These are phyloP conservation scores for Sprattus sprattus DNA, from an alignment of 2,113 vertebrate species.

Conservation along the genomic window DNA sequence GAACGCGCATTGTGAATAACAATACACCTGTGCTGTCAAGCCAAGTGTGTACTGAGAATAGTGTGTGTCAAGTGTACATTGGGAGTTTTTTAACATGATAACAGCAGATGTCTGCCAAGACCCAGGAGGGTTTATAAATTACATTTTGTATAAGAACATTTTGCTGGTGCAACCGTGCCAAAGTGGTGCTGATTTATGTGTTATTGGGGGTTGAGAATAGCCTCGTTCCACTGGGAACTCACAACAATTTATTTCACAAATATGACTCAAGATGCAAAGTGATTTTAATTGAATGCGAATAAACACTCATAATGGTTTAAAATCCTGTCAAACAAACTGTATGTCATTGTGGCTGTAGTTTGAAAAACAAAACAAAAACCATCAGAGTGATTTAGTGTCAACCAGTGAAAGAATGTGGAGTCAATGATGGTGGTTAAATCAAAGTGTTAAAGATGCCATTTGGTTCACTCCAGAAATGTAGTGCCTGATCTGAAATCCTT, in stretches of 20 bases:
- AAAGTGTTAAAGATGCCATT: background rate
- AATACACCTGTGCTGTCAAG: background rate
- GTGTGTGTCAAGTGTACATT: background rate
- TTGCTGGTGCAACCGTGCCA: background rate
- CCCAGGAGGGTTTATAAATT: background rate
- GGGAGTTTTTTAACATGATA: background rate
- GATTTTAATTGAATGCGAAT: background rate
- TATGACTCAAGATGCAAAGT: background rate
- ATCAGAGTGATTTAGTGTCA: background rate
- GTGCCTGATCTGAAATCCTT: background rate
- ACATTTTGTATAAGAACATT: background rate
- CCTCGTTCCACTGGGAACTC: background rate
- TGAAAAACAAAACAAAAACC: background rate
- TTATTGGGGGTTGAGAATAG: background rate
- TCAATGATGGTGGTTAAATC: background rate
- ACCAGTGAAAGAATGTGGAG: background rate
- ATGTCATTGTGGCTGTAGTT: background rate
- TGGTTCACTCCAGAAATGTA: background rate
- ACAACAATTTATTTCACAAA: background rate
- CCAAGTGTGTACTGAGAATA: background rate
- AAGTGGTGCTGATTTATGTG: background rate
- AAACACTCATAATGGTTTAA: background rate
- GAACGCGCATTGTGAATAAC: background rate
- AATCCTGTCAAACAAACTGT: background rate
- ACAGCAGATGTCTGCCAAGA: background rate